Evolutionary conservation across 2,888 invertebrate genomes (phyloP).

Genomic region (Schrankia costaestrigalis): DNA sequence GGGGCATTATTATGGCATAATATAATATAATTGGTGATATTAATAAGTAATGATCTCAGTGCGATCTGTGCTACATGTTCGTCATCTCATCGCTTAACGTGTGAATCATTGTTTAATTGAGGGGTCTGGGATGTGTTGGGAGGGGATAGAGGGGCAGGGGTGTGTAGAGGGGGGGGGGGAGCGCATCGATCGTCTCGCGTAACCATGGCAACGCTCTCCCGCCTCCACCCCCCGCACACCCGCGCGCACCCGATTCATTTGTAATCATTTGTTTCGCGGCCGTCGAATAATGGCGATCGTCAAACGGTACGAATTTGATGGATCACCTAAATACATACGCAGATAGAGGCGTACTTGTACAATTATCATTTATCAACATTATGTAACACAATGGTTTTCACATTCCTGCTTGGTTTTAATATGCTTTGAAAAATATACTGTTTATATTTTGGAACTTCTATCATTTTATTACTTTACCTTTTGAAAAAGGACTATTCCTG

Average conservation of each 20-base stretch:
- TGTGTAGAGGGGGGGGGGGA: constrained; percentile 40
- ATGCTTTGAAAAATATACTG: too few species aligned
- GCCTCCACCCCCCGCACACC: constrained; percentile 41
- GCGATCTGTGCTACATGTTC: constrained; percentile 52
- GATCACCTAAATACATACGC: constrained; percentile 47
- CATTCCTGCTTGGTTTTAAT: too few species aligned
- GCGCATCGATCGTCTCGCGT: constrained; percentile 75
- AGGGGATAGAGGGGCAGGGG: constrained; percentile 41
- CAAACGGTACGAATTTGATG: constrained; percentile 70
- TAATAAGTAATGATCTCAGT: too few species aligned
- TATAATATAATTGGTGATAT: too few species aligned
- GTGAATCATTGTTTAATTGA: constrained; percentile 78
- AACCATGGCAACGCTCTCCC: constrained; percentile 58
- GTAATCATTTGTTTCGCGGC: constrained; percentile 79
- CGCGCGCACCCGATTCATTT: constrained; percentile 65
- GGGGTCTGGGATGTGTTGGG: constrained; percentile 47
- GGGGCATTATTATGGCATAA: too few species aligned
- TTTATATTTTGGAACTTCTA: too few species aligned
- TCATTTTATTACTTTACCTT: too few species aligned
- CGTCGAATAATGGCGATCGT: constrained; percentile 70
- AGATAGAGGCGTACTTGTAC: constrained; percentile 34
- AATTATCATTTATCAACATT: constrained; percentile 35
- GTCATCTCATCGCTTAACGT: constrained; percentile 62
- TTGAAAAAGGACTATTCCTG: too few species aligned
- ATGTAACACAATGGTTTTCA: constrained; percentile 15